Conservation (phyloP, 2,888 invertebrate genomes). For the Gastrophysa polygoni region DNA sequence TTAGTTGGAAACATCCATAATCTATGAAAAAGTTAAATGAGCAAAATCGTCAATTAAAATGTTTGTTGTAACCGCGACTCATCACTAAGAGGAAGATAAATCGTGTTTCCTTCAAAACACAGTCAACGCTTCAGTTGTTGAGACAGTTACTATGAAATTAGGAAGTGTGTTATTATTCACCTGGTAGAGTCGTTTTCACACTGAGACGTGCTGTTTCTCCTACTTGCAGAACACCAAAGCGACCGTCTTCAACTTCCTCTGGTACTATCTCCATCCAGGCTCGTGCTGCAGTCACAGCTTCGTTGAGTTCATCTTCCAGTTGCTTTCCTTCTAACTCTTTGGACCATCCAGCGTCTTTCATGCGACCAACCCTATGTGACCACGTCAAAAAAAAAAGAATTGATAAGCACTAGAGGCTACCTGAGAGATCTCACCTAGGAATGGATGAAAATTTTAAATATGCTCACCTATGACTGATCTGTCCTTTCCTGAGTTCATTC, state of each 20-base stretch:
- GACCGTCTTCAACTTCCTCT: slow-evolving; percentile 47
- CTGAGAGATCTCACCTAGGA: no score
- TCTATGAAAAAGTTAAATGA: slow-evolving; percentile 1
- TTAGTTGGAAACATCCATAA: slow-evolving; percentile 3
- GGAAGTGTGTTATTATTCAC: slow-evolving; percentile 52
- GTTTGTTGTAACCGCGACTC: no score
- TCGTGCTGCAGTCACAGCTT: slow-evolving; percentile 58
- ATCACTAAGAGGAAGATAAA: no score
- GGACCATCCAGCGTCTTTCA: slow-evolving; percentile 64
- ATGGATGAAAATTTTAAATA: no score
- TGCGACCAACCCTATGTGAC: slow-evolving; percentile 63
- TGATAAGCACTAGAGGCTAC: neutral
- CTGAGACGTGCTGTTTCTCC: slow-evolving; percentile 74
- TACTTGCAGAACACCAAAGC: slow-evolving; percentile 69
- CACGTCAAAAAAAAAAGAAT: neutral
- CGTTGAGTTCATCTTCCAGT: slow-evolving; percentile 49
- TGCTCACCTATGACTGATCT: slow-evolving; percentile 41
- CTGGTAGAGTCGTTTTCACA: slow-evolving; percentile 68
- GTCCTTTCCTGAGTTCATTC: slow-evolving; percentile 55
- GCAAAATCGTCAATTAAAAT: no score
- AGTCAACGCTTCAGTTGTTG: no score
- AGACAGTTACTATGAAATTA: no score
- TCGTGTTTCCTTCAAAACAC: neutral
- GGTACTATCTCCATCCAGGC: slow-evolving; percentile 74
- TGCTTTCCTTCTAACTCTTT: slow-evolving; percentile 55